Conservation (phyloP, 1,140 invertebrate species). For the Littorina saxatilis region DNA sequence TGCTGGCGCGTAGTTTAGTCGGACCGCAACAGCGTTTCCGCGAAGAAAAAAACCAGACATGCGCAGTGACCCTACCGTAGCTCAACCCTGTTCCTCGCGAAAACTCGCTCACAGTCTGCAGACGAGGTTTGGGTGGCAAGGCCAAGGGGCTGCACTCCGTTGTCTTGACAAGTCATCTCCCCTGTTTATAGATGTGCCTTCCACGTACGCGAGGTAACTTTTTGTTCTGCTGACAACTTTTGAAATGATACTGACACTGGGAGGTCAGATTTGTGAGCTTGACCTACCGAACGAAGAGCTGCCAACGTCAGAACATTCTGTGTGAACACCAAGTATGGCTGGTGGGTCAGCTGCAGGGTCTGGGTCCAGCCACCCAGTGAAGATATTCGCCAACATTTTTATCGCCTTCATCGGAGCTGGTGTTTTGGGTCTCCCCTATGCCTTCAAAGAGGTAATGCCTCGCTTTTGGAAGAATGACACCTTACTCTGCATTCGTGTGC, state of each 20-base stretch:
- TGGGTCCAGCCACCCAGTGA: conserved; percentile 68
- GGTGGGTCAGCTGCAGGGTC: conserved; percentile 27
- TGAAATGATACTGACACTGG: neutral
- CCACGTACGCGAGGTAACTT: neutral
- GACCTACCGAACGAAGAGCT: neutral
- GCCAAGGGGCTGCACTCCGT: neutral
- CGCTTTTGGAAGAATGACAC: neutral
- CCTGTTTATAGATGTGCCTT: neutral
- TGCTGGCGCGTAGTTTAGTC: neutral
- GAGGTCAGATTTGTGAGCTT: neutral
- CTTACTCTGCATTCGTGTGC: neutral
- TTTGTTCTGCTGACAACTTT: neutral
- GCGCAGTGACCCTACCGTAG: too few relatives aligned
- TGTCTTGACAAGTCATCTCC: neutral
- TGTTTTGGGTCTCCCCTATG: conserved; percentile 76
- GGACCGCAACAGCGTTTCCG: neutral
- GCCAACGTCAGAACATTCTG: neutral
- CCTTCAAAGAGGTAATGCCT: conserved; percentile 75
- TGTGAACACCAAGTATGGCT: conserved; percentile 45
- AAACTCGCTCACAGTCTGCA: too few relatives aligned
- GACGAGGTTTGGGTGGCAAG: neutral
- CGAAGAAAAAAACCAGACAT: too few relatives aligned
- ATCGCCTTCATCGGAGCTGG: conserved; percentile 77
- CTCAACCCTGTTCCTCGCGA: neutral
- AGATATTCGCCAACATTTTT: conserved; percentile 77